Evolutionary conservation across 2,113 vertebrate species (phyloP).

Genomic region (Rhea americana): DNA sequence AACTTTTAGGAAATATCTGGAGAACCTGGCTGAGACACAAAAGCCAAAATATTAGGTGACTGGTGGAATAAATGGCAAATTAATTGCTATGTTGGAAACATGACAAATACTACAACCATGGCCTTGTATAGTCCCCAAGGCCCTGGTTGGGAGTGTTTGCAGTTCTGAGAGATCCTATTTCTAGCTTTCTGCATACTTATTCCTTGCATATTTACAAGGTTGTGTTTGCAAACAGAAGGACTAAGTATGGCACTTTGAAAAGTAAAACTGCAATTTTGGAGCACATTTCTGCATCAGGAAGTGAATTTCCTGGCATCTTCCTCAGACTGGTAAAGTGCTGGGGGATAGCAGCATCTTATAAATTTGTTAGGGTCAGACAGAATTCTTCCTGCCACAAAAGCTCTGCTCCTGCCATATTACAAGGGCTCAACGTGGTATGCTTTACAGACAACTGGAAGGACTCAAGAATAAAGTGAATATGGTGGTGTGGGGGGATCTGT

Average conservation of each 20-base stretch:
- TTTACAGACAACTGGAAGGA: not conserved
- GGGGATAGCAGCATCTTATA: not conserved
- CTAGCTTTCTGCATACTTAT: not conserved
- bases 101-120: not conserved
- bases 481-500: not conserved
- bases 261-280: not conserved
- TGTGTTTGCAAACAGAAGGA: not conserved
- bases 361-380: not conserved
- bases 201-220: fast-evolving
- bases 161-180: fast-evolving
- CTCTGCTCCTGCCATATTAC: not conserved
- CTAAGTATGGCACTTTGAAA: fast-evolving
- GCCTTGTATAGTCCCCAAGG: not conserved
- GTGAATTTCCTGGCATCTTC: not conserved
- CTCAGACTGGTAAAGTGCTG: not conserved
- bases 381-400: not conserved
- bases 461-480: not conserved
- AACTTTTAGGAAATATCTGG: not conserved
- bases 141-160: not conserved
- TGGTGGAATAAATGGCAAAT: constrained; percentile 2
- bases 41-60: constrained; percentile 7
- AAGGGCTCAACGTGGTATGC: fast-evolving
- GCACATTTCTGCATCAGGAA: not conserved
- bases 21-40: not conserved
- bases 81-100: not conserved